A percentile compares a stretch with the other conserved stretches of the same genome.
Conservation (phyloP, 2,888 invertebrate species). For the Eupithecia subfuscata region DNA sequence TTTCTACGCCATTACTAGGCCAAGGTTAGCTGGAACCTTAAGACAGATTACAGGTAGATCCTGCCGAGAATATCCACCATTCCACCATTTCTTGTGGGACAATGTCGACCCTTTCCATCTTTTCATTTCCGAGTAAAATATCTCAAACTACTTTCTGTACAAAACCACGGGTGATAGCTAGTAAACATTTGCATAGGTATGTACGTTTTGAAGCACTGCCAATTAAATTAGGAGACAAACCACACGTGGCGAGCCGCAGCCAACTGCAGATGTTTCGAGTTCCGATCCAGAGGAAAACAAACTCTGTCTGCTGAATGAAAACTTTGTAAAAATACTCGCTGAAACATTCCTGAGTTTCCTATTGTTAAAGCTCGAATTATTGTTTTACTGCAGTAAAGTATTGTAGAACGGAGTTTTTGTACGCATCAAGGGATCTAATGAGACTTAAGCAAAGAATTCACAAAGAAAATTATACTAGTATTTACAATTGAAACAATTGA, state of each 20-base stretch:
- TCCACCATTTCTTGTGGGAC: background rate
- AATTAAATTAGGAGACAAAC: constrained; percentile 33
- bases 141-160: background rate
- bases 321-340: background rate
- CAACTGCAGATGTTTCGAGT: constrained; percentile 17
- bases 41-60: background rate
- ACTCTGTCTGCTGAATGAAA: background rate
- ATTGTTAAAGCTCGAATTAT: background rate
- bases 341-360: background rate
- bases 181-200: constrained; percentile 12
- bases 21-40: background rate
- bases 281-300: constrained; percentile 10
- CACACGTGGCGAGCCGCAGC: constrained; percentile 21
- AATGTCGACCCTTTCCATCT: background rate
- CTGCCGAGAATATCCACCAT: background rate
- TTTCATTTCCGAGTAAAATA: background rate
- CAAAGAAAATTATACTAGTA: too few species aligned
- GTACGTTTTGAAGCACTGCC: constrained; percentile 25
- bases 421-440: background rate
- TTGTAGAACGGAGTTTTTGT: background rate
- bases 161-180: background rate
- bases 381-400: background rate
- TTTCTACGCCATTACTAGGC: background rate
- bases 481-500: too few species aligned
- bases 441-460: too few species aligned